phyloP scores from a whole-genome alignment of 2,888 invertebrate genomes.

The Mythimna lalbum region DNA sequence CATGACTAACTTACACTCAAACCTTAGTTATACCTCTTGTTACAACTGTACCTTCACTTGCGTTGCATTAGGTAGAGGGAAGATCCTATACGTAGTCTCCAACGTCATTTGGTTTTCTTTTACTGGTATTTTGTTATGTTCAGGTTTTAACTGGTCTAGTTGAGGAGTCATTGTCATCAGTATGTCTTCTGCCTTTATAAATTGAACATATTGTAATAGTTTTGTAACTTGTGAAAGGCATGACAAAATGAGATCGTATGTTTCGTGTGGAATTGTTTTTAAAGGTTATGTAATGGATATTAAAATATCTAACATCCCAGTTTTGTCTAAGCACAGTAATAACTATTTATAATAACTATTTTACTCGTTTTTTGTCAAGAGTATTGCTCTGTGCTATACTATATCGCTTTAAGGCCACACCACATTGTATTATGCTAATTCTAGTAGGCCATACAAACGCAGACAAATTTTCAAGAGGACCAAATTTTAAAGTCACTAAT shows the following conservation, averaged over 20 bases:
- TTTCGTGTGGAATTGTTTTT: neutral
- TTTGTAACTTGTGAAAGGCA: neutral
- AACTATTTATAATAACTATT: neutral
- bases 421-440: conserved; percentile 45
- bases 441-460: conserved; percentile 23
- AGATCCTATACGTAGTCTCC: conserved; percentile 20
- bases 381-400: neutral
- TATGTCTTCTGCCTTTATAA: neutral
- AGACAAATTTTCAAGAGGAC: conserved; percentile 30
- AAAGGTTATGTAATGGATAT: neutral
- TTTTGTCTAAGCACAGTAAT: neutral
- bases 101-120: conserved; percentile 41
- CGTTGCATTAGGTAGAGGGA: conserved; percentile 26
- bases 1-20: conserved; percentile 24
- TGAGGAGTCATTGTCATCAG: conserved; percentile 11
- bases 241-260: neutral
- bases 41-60: neutral
- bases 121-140: neutral
- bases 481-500: conserved; percentile 46
- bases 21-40: neutral
- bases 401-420: conserved; percentile 19
- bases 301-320: neutral
- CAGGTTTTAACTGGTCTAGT: conserved; percentile 16
- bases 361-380: conserved; percentile 12
- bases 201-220: conserved; percentile 1